Evolutionary conservation across 2,888 invertebrate species (phyloP), one percentile per base, ranked within the genome.

Genomic region (Lasius fuliginosus): DNA sequence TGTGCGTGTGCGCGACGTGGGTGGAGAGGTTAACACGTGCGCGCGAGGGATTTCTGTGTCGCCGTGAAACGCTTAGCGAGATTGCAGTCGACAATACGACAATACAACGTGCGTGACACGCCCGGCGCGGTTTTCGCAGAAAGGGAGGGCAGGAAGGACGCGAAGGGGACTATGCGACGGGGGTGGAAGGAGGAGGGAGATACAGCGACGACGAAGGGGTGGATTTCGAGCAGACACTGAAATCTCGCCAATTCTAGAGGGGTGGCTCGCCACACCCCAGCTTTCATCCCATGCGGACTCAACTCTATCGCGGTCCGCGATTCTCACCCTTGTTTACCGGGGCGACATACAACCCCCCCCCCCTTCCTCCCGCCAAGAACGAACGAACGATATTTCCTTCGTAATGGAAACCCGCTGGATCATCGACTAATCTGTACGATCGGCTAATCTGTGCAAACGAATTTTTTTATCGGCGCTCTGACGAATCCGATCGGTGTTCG

Each of bases 221-320:
- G 86, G 88, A 88, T 89, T 88, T 89, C 87, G 89, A 89, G 90
- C 92, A 92, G 93, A 92, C 93, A 93, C 92, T 93, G 92, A 94
- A 94, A 95, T 95, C 94, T 94, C 95, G 94, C 94, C 94, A 95
- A 95, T 95, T 95, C 94, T 90, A 91, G 92, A 92, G 92, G 92
- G 93, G 92, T 89, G 92, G 92, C 89, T 92, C 90, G 93, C 93
- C 94, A 93, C 94, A 93, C 94, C 93, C 93, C 93, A 91, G 84
- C 83, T 89, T 84, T 83, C 87, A 86, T 76, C 85, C 36, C 36
- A 62, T 62, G 71, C 83, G 75, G 81, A 60, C 30, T 64, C 82
- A 53, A 76, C 71, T 83, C 79, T 46, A 42, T 40, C 64, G 64
- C 56, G 65, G 33, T 33, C 67, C 68, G 56, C 46, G 77, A 82